Base-by-base conservation (phyloP, 2,113 vertebrate genomes). In the Clarias magur region DNA sequence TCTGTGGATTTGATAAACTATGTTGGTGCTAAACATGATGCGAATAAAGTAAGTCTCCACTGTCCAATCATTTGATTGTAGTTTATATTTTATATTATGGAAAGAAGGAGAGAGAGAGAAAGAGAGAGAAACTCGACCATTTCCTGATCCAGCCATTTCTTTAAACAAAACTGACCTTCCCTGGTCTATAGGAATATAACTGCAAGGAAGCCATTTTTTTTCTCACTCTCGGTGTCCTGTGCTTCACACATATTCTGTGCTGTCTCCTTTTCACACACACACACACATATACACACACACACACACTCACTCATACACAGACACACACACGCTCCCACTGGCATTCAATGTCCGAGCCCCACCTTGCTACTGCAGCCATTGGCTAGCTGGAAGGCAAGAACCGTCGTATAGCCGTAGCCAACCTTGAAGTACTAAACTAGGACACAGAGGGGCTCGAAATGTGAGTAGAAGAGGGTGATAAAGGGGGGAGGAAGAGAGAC, bases 351-450 rank as follows among this genome's bases (percentile, higher is more conserved):
- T 84, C 67, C 89, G 89, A 92, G 90, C 92, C 90, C 91, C 88
- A 91, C 91, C 91, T 91, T 90, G 86, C 91, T 88, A 91, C 92
- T 88, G 91, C 91, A 92, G 90, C 85, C 89, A 94, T 95, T 95
- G 94, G 94, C 92, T 93, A 92, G 93, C 94, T 93, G 85, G 89
- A 89, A 93, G 92, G 93, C 93, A 92, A 88, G 89, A 90, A 89
- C 91, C 90, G 91, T 92, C 91, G 91, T 92, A 93, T 95, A 93
- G 70, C 68, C 94, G 93, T 94, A 93, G 94, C 93, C 94, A 95
- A 94, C 93, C 95, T 95, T 95, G 93, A 95, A 92, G 90, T 93
- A 93, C 93, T 94, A 94, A 96, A 95, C 93, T 94, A 94, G 95
- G 94, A 93, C 93, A 93, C 94, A 92, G 93, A 93, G 94, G 93